A percentile compares a stretch with the other conserved stretches of the same genome.
Evolutionary conservation across 1,140 invertebrate genomes (phyloP).

Genomic region (Heliconius nattereri): DNA sequence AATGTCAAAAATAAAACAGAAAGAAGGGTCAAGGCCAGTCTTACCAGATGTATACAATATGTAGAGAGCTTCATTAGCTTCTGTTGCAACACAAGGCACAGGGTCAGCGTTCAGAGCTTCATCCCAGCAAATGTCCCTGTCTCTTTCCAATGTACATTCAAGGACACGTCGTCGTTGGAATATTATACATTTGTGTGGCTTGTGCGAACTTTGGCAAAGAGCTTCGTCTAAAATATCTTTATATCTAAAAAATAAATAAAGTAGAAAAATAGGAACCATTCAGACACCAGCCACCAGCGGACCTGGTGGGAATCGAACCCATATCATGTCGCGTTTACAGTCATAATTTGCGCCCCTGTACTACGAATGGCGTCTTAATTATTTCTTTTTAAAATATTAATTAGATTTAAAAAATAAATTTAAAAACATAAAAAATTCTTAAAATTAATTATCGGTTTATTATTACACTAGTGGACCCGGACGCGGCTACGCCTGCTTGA

Average conservation of each 20-base stretch:
- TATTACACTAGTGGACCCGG: too few species aligned
- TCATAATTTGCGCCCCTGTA: too few species aligned
- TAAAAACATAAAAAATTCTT: too few species aligned
- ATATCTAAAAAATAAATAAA: conserved; percentile 83
- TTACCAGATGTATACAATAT: conserved; percentile 95
- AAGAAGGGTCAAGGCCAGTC: neutral
- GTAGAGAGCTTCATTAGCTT: conserved; percentile 94
- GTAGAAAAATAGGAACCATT: neutral
- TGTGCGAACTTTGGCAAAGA: conserved; percentile 85
- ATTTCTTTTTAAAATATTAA: too few species aligned
- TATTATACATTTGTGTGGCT: conserved; percentile 89
- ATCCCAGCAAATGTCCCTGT: conserved; percentile 89
- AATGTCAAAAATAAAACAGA: neutral
- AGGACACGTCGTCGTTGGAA: conserved; percentile 88
- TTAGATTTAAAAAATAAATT: too few species aligned
- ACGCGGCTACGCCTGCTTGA: too few species aligned
- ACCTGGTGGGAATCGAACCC: too few species aligned
- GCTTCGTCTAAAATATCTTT: conserved; percentile 94
- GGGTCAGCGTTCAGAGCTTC: conserved; percentile 85
- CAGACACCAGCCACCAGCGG: too few species aligned
- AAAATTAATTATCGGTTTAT: too few species aligned
- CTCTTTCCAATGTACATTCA: conserved; percentile 82
- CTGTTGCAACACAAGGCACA: conserved; percentile 91
- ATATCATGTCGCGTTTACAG: too few species aligned
- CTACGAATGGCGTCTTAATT: too few species aligned